phyloP scores from a whole-genome alignment of 2,113 vertebrate species.

The Junco hyemalis region DNA sequence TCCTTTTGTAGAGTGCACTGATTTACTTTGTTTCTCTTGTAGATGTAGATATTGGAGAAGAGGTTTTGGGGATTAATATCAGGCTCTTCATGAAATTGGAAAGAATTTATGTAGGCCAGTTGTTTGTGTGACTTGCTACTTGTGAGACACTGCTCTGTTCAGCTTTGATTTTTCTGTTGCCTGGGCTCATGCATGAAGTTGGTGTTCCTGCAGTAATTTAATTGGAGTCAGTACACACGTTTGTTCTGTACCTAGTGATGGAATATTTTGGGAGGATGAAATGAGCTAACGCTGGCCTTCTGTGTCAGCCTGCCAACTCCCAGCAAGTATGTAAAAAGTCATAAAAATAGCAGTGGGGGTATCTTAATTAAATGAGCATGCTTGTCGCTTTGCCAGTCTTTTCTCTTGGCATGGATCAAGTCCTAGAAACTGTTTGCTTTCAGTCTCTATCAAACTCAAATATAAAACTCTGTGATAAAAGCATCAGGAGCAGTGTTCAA shows the following conservation, averaged over 20 bases:
- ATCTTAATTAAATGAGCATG: constrained; percentile 29
- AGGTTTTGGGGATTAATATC: not conserved
- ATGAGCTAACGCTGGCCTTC: not conserved
- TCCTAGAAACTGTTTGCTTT: constrained; percentile 21
- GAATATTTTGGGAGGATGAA: constrained; percentile 7
- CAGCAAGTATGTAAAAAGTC: constrained; percentile 41
- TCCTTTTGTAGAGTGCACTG: not conserved
- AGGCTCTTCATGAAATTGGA: not conserved
- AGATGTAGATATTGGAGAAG: not conserved
- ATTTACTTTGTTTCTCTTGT: not conserved
- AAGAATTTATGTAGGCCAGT: not conserved
- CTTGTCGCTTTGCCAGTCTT: constrained; percentile 5
- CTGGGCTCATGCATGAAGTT: not conserved
- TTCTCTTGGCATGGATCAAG: not conserved
- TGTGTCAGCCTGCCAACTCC: constrained; percentile 17
- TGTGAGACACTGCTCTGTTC: not conserved
- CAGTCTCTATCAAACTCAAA: constrained; percentile 26
- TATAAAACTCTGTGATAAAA: constrained; percentile 11
- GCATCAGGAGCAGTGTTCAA: not conserved
- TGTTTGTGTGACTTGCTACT: not conserved
- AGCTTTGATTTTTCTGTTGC: not conserved
- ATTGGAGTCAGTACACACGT: not conserved
- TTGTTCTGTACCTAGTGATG: not conserved
- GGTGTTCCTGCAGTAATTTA: not conserved
- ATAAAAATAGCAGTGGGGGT: constrained; percentile 26